phyloP scores from a whole-genome alignment of 1,140 invertebrate genomes.

The Atta texana region DNA sequence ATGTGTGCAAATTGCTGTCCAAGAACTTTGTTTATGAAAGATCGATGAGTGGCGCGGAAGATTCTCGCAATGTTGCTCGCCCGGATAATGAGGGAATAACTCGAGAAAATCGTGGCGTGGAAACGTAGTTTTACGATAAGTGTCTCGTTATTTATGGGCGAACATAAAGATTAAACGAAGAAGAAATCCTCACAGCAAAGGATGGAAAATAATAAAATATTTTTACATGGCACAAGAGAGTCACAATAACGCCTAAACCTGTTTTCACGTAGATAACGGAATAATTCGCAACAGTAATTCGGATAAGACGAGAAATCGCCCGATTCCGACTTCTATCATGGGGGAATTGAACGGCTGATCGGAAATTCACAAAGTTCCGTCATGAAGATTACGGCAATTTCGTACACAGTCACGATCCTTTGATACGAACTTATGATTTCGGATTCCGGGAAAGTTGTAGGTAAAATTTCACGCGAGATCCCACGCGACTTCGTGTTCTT shows the following conservation, averaged over 20 bases:
- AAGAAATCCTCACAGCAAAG: background rate
- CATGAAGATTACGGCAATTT: constrained; percentile 44
- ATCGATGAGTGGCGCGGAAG: constrained; percentile 1
- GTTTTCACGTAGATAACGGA: background rate
- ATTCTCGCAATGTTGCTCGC: constrained; percentile 15
- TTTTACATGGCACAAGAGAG: background rate
- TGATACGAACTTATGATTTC: constrained; percentile 47
- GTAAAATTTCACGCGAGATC: constrained; percentile 23
- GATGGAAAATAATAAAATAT: constrained; percentile 20
- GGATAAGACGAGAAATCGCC: constrained; percentile 39
- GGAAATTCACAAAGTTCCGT: constrained; percentile 43
- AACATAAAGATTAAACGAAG: constrained; percentile 49
- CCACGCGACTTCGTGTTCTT: background rate
- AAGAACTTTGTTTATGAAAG: constrained; percentile 19
- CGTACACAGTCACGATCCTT: constrained; percentile 12
- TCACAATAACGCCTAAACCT: background rate
- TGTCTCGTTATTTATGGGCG: constrained; percentile 54
- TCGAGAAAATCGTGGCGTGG: constrained; percentile 35
- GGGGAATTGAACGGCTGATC: constrained; percentile 44
- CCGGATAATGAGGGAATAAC: constrained; percentile 37
- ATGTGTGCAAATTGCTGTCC: background rate
- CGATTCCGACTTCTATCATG: background rate
- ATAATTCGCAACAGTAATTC: constrained; percentile 38
- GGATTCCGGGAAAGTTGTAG: constrained; percentile 15
- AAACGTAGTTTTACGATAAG: constrained; percentile 50